Conservation (phyloP, 2,888 invertebrate genomes). For the Aporophyla nigra region DNA sequence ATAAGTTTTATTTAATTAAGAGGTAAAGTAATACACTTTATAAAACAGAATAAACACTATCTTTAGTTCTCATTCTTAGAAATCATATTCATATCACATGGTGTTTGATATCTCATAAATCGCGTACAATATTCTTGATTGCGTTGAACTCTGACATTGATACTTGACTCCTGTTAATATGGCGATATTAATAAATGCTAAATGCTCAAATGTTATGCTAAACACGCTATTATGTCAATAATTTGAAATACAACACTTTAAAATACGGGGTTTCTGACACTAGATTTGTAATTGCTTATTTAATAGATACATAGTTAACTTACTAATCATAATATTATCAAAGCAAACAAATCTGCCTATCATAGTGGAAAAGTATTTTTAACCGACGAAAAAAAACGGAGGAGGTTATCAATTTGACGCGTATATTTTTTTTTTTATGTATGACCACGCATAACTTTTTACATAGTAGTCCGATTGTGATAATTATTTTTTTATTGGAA, state of each 20-base stretch:
- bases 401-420: too few relatives aligned
- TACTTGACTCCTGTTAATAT: slow-evolving; percentile 51
- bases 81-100: background rate
- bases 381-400: too few relatives aligned
- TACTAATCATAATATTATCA: background rate
- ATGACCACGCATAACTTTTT: too few relatives aligned
- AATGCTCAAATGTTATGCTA: slow-evolving; percentile 46
- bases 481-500: too few relatives aligned
- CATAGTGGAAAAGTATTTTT: background rate
- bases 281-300: background rate
- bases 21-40: too few relatives aligned
- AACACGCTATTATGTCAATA: slow-evolving; percentile 42
- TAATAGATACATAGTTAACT: background rate
- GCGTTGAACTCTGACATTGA: slow-evolving; percentile 59
- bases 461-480: too few relatives aligned
- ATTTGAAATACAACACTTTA: slow-evolving; percentile 32
- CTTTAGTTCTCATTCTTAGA: too few relatives aligned
- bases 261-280: background rate
- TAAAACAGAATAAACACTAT: too few relatives aligned
- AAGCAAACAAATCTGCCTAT: background rate
- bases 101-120: slow-evolving; percentile 54
- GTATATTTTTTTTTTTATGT: too few relatives aligned
- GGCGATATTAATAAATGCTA: slow-evolving; percentile 25
- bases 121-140: slow-evolving; percentile 56
- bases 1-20: too few relatives aligned